Evolutionary conservation across 2,113 vertebrate genomes (phyloP).

Genomic region (Myotis davidii): DNA sequence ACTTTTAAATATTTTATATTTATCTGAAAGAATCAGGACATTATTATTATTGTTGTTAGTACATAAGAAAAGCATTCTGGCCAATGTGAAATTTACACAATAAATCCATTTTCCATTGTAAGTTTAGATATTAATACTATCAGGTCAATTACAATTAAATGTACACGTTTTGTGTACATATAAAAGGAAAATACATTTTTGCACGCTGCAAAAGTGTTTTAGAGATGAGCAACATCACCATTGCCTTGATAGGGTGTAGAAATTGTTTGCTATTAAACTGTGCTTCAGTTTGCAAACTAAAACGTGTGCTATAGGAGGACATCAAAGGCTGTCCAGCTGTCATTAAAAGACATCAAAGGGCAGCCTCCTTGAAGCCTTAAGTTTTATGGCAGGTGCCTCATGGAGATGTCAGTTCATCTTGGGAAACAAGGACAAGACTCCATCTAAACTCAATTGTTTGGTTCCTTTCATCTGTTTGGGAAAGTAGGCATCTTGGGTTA

Average conservation of each 20-base stretch:
- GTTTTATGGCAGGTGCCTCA: slow-evolving; percentile 97
- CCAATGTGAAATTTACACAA: background rate
- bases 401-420: slow-evolving; percentile 93
- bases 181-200: background rate
- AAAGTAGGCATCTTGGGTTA: slow-evolving; percentile 86
- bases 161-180: background rate
- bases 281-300: slow-evolving; percentile 89
- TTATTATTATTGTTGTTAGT: background rate
- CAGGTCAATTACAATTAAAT: background rate
- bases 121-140: background rate
- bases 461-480: slow-evolving; percentile 89
- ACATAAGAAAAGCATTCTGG: background rate
- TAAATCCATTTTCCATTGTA: background rate
- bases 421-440: slow-evolving; percentile 89
- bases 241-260: slow-evolving; percentile 65
- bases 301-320: slow-evolving; percentile 92
- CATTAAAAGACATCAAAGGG: slow-evolving; percentile 97
- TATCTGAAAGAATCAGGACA: background rate
- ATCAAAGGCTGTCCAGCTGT: slow-evolving; percentile 94
- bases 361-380: slow-evolving; percentile 92
- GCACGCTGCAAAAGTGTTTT: slow-evolving; percentile 56
- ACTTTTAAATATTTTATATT: background rate
- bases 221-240: slow-evolving; percentile 66
- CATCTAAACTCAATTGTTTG: slow-evolving; percentile 85
- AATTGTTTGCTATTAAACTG: slow-evolving; percentile 83